These are phyloP conservation scores for Listronotus bonariensis DNA, from an alignment of 1,140 invertebrate species.

Conservation along the genomic window DNA sequence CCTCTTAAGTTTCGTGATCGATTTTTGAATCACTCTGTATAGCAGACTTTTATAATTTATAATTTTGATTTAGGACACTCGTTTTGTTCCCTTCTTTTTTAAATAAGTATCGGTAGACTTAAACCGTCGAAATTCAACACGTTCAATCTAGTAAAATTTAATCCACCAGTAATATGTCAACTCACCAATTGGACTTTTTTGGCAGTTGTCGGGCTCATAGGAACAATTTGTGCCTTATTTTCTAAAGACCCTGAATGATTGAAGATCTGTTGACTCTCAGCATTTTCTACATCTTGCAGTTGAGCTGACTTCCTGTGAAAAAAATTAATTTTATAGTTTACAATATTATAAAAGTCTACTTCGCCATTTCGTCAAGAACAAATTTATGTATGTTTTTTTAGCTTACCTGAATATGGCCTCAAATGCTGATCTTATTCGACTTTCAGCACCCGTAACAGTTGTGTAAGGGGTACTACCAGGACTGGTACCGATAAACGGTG, in stretches of 20 bases:
- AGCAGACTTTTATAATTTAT: no score
- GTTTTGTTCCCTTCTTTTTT: no score
- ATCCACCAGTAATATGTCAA: constrained; percentile 30
- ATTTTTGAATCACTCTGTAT: no score
- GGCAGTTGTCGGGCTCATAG: constrained; percentile 68
- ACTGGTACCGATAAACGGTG: constrained; percentile 66
- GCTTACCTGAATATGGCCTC: constrained; percentile 77
- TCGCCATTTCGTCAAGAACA: no score
- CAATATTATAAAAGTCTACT: no score
- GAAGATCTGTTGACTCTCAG: constrained; percentile 43
- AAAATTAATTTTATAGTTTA: background rate
- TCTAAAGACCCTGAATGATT: constrained; percentile 32
- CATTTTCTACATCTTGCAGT: constrained; percentile 72
- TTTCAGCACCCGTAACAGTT: constrained; percentile 85
- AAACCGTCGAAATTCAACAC: no score
- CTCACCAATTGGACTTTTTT: constrained; percentile 91
- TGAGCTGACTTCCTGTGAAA: constrained; percentile 73
- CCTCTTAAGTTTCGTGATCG: no score
- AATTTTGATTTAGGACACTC: no score
- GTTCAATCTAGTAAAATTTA: no score
- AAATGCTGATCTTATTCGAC: constrained; percentile 83
- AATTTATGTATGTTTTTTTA: background rate
- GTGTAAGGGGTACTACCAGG: constrained; percentile 77
- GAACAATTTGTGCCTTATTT: constrained; percentile 47
- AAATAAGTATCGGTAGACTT: no score